Evolutionary conservation across 1,140 invertebrate genomes (phyloP).

Genomic region (Protaetia brevitarsis): DNA sequence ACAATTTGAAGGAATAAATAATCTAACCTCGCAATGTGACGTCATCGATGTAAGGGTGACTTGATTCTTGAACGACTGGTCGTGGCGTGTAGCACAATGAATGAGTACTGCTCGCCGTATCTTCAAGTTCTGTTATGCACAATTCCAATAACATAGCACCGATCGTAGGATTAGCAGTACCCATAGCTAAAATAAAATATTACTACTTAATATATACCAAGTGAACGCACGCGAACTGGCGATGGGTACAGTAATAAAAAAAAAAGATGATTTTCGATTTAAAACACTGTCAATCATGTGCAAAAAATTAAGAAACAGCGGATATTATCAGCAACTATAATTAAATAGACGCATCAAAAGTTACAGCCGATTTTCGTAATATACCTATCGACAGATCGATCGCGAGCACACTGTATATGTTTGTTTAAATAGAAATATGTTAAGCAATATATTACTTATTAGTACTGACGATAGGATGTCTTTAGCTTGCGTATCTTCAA

Average conservation of each 20-base stretch:
- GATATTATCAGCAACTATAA: no score
- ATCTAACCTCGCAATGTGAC: constrained; percentile 62
- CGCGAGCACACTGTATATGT: no score
- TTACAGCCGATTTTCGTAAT: no score
- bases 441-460: constrained; percentile 38
- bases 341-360: no score
- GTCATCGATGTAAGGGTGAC: constrained; percentile 90
- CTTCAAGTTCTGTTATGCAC: constrained; percentile 92
- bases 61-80: constrained; percentile 88
- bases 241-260: no score
- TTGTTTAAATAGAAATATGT: constrained; percentile 8
- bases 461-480: constrained; percentile 57
- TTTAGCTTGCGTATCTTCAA: constrained; percentile 60
- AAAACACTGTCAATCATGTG: no score
- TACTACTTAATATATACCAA: no score
- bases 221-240: no score
- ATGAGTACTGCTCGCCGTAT: constrained; percentile 69
- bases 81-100: constrained; percentile 62
- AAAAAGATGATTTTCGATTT: no score
- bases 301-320: no score
- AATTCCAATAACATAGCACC: constrained; percentile 88
- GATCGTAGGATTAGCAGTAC: constrained; percentile 61
- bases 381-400: no score
- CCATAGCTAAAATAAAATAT: constrained; percentile 49
- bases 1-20: background rate